phyloP scores from a whole-genome alignment of 2,113 vertebrate species.

The Lagopus leucura region DNA sequence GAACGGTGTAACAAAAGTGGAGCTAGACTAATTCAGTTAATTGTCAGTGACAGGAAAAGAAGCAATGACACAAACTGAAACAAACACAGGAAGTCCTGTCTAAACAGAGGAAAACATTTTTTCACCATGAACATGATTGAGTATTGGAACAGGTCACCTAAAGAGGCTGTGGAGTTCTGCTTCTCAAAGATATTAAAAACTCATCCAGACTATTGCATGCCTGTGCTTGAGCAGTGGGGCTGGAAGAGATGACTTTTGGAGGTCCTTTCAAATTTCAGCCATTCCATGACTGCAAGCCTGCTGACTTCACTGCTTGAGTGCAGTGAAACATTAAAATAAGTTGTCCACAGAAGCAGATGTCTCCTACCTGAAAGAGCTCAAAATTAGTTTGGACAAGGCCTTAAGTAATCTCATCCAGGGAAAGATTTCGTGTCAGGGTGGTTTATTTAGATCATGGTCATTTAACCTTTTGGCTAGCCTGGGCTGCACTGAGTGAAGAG shows the following conservation, averaged over 20 bases:
- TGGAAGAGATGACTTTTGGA: background rate
- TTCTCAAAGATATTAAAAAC: background rate
- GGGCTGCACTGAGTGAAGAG: too few relatives aligned
- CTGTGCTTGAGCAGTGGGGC: background rate
- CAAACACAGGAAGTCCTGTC: background rate
- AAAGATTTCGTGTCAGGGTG: background rate
- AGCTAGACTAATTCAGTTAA: background rate
- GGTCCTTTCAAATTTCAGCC: rapidly evolving
- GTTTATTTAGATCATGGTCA: background rate
- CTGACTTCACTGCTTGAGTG: background rate
- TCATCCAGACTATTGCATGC: background rate
- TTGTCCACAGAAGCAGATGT: background rate
- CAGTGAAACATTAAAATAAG: background rate
- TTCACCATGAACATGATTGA: background rate
- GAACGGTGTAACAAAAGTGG: background rate
- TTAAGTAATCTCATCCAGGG: background rate
- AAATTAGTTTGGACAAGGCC: background rate
- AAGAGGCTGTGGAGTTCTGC: background rate
- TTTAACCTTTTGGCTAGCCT: too few relatives aligned
- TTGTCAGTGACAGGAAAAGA: background rate
- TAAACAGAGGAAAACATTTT: background rate
- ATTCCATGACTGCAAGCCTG: background rate
- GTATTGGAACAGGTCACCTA: background rate
- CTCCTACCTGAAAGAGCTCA: background rate
- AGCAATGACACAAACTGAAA: background rate